A percentile compares a stretch with the other conserved stretches of the same genome.
Evolutionary conservation across 2,797 vertebrate species (phyloP).

Genomic region (Champsocephalus gunnari): DNA sequence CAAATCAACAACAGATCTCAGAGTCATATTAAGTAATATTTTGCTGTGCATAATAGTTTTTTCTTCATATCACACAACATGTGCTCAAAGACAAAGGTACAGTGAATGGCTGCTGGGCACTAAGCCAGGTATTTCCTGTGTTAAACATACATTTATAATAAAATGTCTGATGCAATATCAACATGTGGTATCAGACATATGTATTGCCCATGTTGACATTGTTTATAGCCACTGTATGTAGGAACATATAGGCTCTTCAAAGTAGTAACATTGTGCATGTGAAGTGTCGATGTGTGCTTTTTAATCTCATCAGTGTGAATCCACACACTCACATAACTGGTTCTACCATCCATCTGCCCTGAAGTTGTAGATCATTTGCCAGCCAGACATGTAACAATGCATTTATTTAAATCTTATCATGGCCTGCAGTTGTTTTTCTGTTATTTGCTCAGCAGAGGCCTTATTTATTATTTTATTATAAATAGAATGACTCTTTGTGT

Average conservation of each 20-base stretch:
- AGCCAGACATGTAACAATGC: constrained; percentile 46
- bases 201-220: background rate
- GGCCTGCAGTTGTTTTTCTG: constrained; percentile 40
- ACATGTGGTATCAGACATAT: constrained; percentile 9
- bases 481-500: constrained; percentile 23
- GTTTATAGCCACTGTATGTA: background rate
- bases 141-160: constrained; percentile 24
- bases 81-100: constrained; percentile 43
- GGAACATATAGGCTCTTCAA: constrained; percentile 31
- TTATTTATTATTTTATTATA: constrained; percentile 12
- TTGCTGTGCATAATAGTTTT: constrained; percentile 9
- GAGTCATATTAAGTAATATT: constrained; percentile 35
- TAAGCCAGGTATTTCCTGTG: constrained; percentile 19
- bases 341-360: constrained; percentile 46
- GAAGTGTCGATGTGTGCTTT: constrained; percentile 42
- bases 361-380: constrained; percentile 38
- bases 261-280: constrained; percentile 3
- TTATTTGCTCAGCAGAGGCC: constrained; percentile 7
- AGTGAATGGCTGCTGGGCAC: constrained; percentile 23
- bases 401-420: constrained; percentile 33
- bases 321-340: constrained; percentile 70
- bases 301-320: constrained; percentile 46
- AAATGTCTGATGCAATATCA: constrained; percentile 26
- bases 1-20: constrained; percentile 41
- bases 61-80: constrained; percentile 46